Conservation (phyloP, 2,888 invertebrate species). For the Patella depressa region DNA sequence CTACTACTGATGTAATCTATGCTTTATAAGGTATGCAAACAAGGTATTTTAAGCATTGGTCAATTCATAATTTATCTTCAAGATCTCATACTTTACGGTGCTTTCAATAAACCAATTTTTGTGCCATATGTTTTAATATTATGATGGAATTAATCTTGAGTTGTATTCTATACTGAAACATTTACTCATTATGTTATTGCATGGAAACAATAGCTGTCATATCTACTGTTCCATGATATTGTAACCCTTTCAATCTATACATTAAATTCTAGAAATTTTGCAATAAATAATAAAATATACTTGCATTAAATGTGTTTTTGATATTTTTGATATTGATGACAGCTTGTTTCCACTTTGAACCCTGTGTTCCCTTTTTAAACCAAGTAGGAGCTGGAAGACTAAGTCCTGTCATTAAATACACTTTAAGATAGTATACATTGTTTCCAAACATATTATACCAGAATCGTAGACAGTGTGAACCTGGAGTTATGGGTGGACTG, state of each 20-base stretch:
- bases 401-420: slow-evolving; percentile 50
- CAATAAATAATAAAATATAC: slow-evolving; percentile 21
- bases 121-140: no score
- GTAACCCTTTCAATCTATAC: background rate
- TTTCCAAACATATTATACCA: slow-evolving; percentile 64
- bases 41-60: no score
- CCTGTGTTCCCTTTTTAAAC: slow-evolving; percentile 57
- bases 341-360: slow-evolving; percentile 55
- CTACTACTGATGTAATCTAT: background rate
- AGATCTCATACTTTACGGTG: no score
- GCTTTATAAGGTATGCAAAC: no score
- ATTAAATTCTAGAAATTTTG: background rate
- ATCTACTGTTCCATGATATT: no score
- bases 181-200: no score
- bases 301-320: slow-evolving; percentile 49
- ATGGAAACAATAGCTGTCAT: no score
- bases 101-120: no score
- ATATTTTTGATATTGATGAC: slow-evolving; percentile 38
- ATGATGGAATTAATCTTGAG: no score
- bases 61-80: no score
- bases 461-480: slow-evolving; percentile 56
- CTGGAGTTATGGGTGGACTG: slow-evolving; percentile 47
- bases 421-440: slow-evolving; percentile 47
- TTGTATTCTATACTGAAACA: no score
- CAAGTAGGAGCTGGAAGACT: slow-evolving; percentile 48